Base-by-base conservation (phyloP, 2,888 invertebrate species). In the Agrotis clavis region DNA sequence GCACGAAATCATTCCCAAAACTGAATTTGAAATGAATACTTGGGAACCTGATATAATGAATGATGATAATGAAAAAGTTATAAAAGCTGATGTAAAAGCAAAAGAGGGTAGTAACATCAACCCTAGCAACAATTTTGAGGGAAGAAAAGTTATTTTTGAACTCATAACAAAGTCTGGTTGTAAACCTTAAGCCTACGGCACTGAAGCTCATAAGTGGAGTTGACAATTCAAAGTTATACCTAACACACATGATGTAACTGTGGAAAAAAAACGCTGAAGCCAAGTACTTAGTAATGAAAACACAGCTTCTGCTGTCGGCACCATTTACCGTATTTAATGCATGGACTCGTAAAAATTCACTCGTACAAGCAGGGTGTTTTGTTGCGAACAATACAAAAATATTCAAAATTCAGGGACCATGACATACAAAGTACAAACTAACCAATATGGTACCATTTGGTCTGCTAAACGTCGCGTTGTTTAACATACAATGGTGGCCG, bases 401-500 rank as follows among this genome's bases (percentile, higher is more conserved):
- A 82, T 77, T 74, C 80, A 77, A 72, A 83, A 77, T 80, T 71
- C 75, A 71, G 70, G 68, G 61, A 71, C 78, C 83, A 63, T 83
- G 81, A 76, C 81, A 83, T 65, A 72, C 59, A 74, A 80, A 73
- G 71, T 74, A 65, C 53, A 69, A 74, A 70, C 64, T 78, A 71
- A 71, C 73, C 73, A 35, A 80, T 83, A 82, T 80, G 71, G 74
- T 64, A 78, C 69, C 70, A 77, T 74, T 77, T 71, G 71, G 78
- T 80, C 74, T 82, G 79, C 59, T 75, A 65, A 78, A 54, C 60
- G 53, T 64, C 60, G 61, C 62, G 67, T 71, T 68, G 73, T 83
- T 83, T 83, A 76, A 72, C 83, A 83, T 83, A 83, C 81, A 83
- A 83, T 83, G 71, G 79, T 72, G 67, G 69, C 30, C 72, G 57